Percentiles rank a stretch among this genome's conserved stretches.
phyloP scores from a whole-genome alignment of 2,113 vertebrate species.

The Piaya cayana region DNA sequence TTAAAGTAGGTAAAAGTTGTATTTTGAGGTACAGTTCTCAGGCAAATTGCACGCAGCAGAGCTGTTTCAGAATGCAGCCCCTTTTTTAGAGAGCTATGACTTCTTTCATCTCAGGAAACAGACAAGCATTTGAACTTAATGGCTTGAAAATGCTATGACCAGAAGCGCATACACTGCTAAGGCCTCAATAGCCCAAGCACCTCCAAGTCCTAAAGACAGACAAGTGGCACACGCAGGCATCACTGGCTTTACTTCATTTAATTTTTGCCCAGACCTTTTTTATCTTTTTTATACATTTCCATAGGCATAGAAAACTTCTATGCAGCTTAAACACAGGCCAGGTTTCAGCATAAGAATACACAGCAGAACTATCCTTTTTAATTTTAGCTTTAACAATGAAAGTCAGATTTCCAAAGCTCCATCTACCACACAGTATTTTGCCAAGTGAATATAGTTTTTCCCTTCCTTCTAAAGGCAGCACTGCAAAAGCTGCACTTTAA shows the following conservation, averaged over 20 bases:
- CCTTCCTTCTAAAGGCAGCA: background rate
- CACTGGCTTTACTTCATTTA: background rate
- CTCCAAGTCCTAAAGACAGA: background rate
- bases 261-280: background rate
- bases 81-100: background rate
- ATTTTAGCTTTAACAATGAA: constrained; percentile 18
- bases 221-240: background rate
- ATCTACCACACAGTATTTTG: constrained; percentile 22
- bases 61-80: background rate
- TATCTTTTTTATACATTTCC: background rate
- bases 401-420: constrained; percentile 36
- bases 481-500: constrained; percentile 26
- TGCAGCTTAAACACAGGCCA: background rate
- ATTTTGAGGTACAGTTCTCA: background rate
- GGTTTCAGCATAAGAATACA: background rate
- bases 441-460: background rate
- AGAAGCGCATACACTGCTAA: background rate
- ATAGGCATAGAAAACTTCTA: background rate
- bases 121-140: constrained; percentile 45
- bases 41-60: background rate
- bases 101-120: constrained; percentile 32
- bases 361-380: constrained; percentile 4
- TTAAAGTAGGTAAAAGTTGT: background rate
- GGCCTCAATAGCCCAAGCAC: background rate
- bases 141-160: constrained; percentile 19